Evolutionary conservation across 2,113 vertebrate species (phyloP).

Genomic region (Hystrix brachyura): DNA sequence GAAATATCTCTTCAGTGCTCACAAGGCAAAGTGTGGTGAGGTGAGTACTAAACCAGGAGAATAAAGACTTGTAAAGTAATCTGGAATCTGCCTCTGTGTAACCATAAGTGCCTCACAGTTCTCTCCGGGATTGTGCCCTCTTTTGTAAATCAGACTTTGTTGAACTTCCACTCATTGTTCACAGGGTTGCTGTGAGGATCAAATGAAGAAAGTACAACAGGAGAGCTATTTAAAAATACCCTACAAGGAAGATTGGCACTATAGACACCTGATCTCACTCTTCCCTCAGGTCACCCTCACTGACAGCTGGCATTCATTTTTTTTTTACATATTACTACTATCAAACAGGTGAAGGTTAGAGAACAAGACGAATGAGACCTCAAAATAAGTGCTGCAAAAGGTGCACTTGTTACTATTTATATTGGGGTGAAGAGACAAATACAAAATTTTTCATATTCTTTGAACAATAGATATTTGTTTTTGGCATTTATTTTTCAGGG

Average conservation of each 20-base stretch:
- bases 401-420: conserved; percentile 58
- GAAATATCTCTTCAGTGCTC: conserved; percentile 24
- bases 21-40: conserved; percentile 37
- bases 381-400: conserved; percentile 55
- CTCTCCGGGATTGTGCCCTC: neutral
- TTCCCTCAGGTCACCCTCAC: neutral
- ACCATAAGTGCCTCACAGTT: neutral
- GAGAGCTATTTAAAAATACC: neutral
- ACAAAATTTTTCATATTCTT: conserved; percentile 43
- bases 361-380: conserved; percentile 49
- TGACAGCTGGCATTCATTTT: neutral
- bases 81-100: conserved; percentile 20
- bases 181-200: conserved; percentile 30
- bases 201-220: conserved; percentile 31
- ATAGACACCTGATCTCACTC: neutral
- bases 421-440: conserved; percentile 51
- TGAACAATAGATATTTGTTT: conserved; percentile 59
- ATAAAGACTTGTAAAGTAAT: conserved; percentile 11
- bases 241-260: neutral
- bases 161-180: neutral
- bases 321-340: conserved; percentile 45
- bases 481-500: conserved; percentile 64
- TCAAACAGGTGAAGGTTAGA: neutral
- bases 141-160: conserved; percentile 36
- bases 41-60: conserved; percentile 1